Base-by-base conservation (phyloP, 2,797 vertebrate genomes). In the Heteromormyrus szaboi region DNA sequence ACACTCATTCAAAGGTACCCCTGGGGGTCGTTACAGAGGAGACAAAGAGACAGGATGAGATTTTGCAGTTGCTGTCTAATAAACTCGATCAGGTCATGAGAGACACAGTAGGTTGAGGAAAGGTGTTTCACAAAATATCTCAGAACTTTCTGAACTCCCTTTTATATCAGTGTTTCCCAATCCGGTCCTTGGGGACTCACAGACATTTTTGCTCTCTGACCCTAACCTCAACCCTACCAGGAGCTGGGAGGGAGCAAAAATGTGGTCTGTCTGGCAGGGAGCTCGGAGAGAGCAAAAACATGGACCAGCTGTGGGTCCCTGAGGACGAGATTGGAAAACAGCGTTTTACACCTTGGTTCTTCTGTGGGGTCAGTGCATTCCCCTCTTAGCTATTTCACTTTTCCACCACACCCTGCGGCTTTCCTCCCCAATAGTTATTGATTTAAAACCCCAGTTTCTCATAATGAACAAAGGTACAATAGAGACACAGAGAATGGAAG, bases 1-100 rank as follows among this genome's bases (percentile, higher is more conserved):
- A 93, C 91, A 59, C 95, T 99, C 4, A 95, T 99, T 90, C 96
- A 97, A 94, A 98, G 96, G 98, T 99, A 95, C 0, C 0, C 0
- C 1, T 22, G 2, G 0, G 0, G 2, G 5, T 41, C 2, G 12
- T 2, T 46, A 19, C 50, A 37, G 51, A 46, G 41, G 29, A 79
- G 88, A 14, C 62, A 4, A 2, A 33, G 25, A 33, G 25, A 33
- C 62, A 33, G 59, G 9, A 29, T 25, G 22, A 29, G 9, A 65
- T 65, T 65, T 65, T 65, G 72, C 72, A 79, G 12, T 25, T 81
- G 14, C 1, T 46, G 46, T 81, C 7, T 46, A 83, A 48, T 44
- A 83, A 83, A 48, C 44, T 44, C 8, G 44, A 48, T 44, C 19
- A 48, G 17, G 6, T 84, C 9, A 46, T 51, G 46, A 50, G 44